Evolutionary conservation across 2,113 vertebrate species (phyloP).

Genomic region (Neodontobutis hainanensis): DNA sequence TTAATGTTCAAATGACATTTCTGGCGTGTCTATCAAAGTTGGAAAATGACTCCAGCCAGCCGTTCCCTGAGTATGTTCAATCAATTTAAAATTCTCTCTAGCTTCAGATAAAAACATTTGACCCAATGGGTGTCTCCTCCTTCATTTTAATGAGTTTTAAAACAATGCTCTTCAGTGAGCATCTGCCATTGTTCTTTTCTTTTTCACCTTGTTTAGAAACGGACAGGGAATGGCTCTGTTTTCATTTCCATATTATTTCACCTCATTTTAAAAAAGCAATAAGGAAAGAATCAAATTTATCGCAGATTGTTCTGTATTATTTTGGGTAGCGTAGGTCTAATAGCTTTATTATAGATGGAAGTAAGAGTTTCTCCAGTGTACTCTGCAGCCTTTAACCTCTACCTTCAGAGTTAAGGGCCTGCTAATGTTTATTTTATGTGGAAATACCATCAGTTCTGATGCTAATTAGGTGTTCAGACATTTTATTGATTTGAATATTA

Average conservation of each 20-base stretch:
- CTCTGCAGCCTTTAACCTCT: slow-evolving; percentile 6
- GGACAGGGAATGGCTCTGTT: background rate
- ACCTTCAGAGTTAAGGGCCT: background rate
- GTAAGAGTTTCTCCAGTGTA: background rate
- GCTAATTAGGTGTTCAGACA: background rate
- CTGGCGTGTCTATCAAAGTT: slow-evolving; percentile 41
- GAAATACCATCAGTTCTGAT: background rate
- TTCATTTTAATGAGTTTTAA: slow-evolving; percentile 74
- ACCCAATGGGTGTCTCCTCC: slow-evolving; percentile 54
- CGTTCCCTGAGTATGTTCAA: slow-evolving; percentile 54
- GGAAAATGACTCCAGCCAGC: slow-evolving; percentile 44
- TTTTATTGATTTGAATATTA: background rate
- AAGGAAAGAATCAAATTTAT: slow-evolving; percentile 4
- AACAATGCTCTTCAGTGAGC: slow-evolving; percentile 47
- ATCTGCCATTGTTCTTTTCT: slow-evolving; percentile 60
- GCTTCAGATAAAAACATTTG: slow-evolving; percentile 67
- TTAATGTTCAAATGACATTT: slow-evolving; percentile 43
- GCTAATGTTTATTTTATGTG: background rate
- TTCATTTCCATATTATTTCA: slow-evolving; percentile 38
- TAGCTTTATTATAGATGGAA: slow-evolving; percentile 10
- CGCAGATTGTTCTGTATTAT: slow-evolving; percentile 26
- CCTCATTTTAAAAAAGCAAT: slow-evolving; percentile 33
- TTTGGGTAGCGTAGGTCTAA: slow-evolving; percentile 7
- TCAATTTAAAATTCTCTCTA: slow-evolving; percentile 63
- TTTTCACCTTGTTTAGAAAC: slow-evolving; percentile 28